Evolutionary conservation across 2,113 vertebrate species (phyloP).

Genomic region (Microtus oregoni): DNA sequence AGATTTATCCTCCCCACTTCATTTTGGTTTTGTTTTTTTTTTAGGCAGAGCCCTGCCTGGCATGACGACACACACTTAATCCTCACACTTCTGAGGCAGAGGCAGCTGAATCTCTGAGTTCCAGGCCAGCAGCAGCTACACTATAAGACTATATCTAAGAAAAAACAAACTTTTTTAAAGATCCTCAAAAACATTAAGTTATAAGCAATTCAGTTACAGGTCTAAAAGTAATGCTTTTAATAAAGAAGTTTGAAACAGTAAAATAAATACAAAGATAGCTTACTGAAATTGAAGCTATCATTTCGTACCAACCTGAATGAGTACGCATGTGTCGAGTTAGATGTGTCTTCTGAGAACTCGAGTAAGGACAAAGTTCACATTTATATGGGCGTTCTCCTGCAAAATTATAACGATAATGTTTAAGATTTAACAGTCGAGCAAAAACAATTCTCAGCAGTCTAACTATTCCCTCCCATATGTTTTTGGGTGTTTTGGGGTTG

Average conservation of each 20-base stretch:
- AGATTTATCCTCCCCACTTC: background rate
- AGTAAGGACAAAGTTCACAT: conserved; percentile 96
- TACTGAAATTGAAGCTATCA: background rate
- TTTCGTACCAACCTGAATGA: conserved; percentile 94
- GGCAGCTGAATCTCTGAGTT: background rate
- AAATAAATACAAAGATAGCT: conserved; percentile 17
- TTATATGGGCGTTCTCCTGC: conserved; percentile 97
- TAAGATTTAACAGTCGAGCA: conserved; percentile 36
- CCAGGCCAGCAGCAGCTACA: background rate
- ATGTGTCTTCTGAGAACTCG: conserved; percentile 99
- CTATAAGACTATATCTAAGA: background rate
- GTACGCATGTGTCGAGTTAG: conserved; percentile 98
- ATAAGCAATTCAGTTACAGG: background rate
- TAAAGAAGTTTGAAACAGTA: background rate
- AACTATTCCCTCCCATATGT: background rate
- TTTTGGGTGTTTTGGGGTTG: background rate
- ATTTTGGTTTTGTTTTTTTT: background rate
- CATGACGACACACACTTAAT: background rate
- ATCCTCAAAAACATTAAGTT: background rate
- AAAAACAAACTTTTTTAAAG: background rate
- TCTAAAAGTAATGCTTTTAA: background rate
- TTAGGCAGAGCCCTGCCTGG: background rate
- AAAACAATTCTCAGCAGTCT: conserved; percentile 17
- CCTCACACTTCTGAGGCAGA: background rate
- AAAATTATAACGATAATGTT: conserved; percentile 68